These are phyloP conservation scores for Agrochola lychnidis DNA, from an alignment of 2,888 invertebrate genomes.

Conservation along the genomic window DNA sequence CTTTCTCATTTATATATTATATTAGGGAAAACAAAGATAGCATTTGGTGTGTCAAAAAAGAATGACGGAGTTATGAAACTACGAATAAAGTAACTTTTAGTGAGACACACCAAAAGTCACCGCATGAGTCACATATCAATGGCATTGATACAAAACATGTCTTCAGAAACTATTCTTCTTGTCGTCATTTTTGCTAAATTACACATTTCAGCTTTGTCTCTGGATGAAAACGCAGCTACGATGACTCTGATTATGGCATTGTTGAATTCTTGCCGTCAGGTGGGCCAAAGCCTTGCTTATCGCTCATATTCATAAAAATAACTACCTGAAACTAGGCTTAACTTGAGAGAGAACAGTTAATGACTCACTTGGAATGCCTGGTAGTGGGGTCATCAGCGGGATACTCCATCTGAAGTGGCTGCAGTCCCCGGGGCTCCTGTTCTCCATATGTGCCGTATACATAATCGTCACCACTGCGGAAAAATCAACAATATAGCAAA, in stretches of 20 bases:
- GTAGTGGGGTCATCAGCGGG: conserved; percentile 81
- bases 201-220: background rate
- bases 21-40: background rate
- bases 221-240: background rate
- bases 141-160: background rate
- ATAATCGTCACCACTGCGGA: conserved; percentile 79
- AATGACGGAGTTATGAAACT: background rate
- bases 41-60: background rate
- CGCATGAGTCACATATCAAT: background rate
- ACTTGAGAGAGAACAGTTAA: background rate
- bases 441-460: conserved; percentile 83
- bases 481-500: conserved; percentile 19
- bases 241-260: no score
- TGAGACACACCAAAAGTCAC: background rate
- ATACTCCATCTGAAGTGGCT: conserved; percentile 81
- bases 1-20: background rate
- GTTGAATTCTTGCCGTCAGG: background rate
- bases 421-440: conserved; percentile 83
- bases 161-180: background rate
- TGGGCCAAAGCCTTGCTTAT: background rate
- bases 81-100: background rate
- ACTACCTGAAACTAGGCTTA: background rate
- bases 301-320: background rate
- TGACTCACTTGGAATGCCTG: conserved; percentile 82
- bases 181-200: background rate